phyloP scores from a whole-genome alignment of 1,140 invertebrate genomes.

The Ceratosolen solmsi region DNA sequence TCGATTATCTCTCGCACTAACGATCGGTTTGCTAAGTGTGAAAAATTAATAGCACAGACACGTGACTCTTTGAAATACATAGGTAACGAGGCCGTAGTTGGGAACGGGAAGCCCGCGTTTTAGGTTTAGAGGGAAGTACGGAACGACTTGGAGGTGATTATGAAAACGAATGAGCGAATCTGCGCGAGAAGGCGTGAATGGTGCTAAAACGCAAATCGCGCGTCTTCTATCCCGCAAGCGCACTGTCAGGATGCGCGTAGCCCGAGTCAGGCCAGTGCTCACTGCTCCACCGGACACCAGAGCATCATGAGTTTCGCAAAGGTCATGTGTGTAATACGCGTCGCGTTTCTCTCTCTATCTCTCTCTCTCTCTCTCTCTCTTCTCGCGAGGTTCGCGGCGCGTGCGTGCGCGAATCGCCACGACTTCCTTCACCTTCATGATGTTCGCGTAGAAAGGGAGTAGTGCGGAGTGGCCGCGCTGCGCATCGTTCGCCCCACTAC shows the following conservation, averaged over 20 bases:
- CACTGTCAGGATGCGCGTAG: conserved; percentile 43
- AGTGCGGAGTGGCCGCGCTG: conserved; percentile 73
- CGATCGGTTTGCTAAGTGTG: too few relatives aligned
- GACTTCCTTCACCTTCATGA: conserved; percentile 64
- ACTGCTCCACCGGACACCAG: conserved; percentile 57
- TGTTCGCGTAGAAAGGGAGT: conserved; percentile 71
- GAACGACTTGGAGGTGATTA: background rate
- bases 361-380: conserved; percentile 26
- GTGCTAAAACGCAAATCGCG: background rate
- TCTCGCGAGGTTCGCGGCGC: conserved; percentile 58
- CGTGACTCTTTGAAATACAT: too few relatives aligned
- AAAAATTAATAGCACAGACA: too few relatives aligned
- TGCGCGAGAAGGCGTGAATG: background rate
- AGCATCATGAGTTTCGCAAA: conserved; percentile 55
- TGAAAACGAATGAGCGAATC: too few relatives aligned
- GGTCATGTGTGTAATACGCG: conserved; percentile 23
- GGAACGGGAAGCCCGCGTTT: too few relatives aligned
- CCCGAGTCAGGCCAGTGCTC: conserved; percentile 63
- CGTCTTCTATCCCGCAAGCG: conserved; percentile 30
- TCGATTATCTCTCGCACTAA: too few relatives aligned
- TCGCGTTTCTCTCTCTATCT: conserved; percentile 7
- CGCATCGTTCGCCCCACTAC: conserved; percentile 72
- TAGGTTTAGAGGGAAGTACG: background rate
- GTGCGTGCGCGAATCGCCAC: conserved; percentile 51
- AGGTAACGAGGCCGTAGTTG: too few relatives aligned